Base-by-base conservation (phyloP, 2,888 invertebrate genomes). In the Troides aeacus region DNA sequence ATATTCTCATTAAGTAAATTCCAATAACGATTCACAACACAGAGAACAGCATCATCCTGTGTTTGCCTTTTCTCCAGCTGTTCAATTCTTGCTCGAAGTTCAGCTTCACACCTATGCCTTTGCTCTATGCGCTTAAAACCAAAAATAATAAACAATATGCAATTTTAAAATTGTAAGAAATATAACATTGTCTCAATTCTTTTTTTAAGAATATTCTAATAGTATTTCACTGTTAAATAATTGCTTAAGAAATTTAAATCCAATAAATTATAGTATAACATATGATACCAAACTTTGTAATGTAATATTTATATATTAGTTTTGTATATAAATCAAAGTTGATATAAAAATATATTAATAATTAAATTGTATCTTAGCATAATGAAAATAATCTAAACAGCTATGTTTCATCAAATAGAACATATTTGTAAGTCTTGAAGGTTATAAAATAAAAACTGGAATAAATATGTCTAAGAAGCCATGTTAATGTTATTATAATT, bases 1-100 rank as follows among this genome's bases (percentile, higher is more conserved):
- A 99, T 97, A 85, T 99, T 99, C 91, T 99, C 99, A 92, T 99
- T 99, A 42, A 99, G 93, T 87, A 98, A 96, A 90, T 98, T 98
- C 98, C 98, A 99, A 86, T 98, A 98, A 57, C 99, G 94, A 92
- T 99, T 99, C 12, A 99, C 98, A 67, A 99, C 98, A 93, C 98
- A 99, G 8, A 99, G 93, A 46, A 99, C 98, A 46, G 99, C 98
- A 93, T 99, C 99, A 85, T 99, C 99, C 84, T 98, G 98, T 12
- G 97, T 97, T 87, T 99, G 98, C 1, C 98, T 94, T 84, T 98
- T 98, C 82, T 99, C 98, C 71, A 99, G 87, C 84, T 98, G 98
- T 84, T 99, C 98, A 76, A 99, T 98, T 73, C 98, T 93, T 71
- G 97, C 96, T n/a, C 98, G 94, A 70, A 97, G 93, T 81, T 98